A percentile compares a stretch with the other conserved stretches of the same genome.
Conservation (phyloP, 2,797 vertebrate species). For the Pipistrellus nathusii region DNA sequence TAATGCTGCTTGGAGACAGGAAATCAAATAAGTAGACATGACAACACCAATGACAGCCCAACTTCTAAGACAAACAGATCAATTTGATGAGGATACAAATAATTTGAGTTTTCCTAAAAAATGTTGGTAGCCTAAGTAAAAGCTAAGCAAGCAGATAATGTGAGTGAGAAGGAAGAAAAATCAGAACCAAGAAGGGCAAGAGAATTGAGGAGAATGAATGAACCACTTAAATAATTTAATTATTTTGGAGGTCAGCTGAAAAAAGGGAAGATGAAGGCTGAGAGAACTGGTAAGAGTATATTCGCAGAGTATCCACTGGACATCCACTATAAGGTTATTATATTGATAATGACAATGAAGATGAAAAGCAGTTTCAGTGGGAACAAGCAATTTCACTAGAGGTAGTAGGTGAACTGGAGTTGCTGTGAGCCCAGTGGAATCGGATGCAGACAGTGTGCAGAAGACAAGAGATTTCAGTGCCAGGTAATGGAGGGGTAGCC, state of each 20-base stretch:
- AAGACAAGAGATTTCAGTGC: background rate
- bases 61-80: background rate
- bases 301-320: background rate
- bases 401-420: background rate
- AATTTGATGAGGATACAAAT: background rate
- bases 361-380: too few species aligned
- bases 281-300: background rate
- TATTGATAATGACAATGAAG: accelerated
- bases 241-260: background rate
- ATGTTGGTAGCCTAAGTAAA: too few species aligned
- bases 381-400: background rate
- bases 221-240: background rate
- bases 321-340: too few species aligned
- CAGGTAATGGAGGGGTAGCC: background rate
- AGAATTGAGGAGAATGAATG: background rate
- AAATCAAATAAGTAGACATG: background rate
- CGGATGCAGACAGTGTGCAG: background rate
- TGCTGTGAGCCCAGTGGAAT: background rate
- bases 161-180: background rate
- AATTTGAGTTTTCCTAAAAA: background rate
- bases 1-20: background rate
- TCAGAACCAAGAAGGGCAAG: background rate
- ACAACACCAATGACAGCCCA: background rate
- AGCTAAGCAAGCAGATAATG: background rate
- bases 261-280: background rate